Evolutionary conservation across 2,888 invertebrate genomes (phyloP).

Genomic region (Coenonympha glycerion): DNA sequence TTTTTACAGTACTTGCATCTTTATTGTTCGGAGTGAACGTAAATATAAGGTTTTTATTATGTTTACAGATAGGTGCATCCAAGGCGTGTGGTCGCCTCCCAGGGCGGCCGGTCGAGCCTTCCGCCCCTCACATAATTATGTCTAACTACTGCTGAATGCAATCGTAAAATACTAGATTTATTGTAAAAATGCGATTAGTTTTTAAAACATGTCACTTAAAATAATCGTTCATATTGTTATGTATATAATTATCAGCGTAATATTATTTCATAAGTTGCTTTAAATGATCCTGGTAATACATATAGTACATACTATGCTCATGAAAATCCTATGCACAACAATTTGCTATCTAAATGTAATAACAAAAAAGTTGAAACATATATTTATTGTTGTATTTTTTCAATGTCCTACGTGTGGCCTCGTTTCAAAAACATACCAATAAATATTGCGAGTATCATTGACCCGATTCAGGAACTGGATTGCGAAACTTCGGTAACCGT

Average conservation of each 20-base stretch:
- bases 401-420: too few relatives aligned
- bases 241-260: too few relatives aligned
- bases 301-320: too few relatives aligned
- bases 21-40: constrained; percentile 65
- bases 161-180: constrained; percentile 6
- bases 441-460: background rate
- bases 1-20: constrained; percentile 65
- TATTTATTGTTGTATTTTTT: too few relatives aligned
- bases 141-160: background rate
- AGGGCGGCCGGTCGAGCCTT: constrained; percentile 46
- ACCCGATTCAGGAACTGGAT: background rate
- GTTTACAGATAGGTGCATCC: constrained; percentile 65
- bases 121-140: constrained; percentile 41
- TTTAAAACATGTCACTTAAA: constrained; percentile 61
- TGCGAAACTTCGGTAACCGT: too few relatives aligned
- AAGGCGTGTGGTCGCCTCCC: constrained; percentile 70
- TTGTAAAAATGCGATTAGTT: constrained; percentile 36
- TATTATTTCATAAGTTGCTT: too few relatives aligned
- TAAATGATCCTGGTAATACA: too few relatives aligned
- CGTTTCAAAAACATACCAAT: background rate
- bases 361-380: too few relatives aligned
- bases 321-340: too few relatives aligned
- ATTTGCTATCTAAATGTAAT: too few relatives aligned
- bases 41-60: constrained; percentile 72
- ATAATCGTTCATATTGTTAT: background rate